Evolutionary conservation across 2,113 vertebrate species (phyloP).

Genomic region (Sander lucioperca): DNA sequence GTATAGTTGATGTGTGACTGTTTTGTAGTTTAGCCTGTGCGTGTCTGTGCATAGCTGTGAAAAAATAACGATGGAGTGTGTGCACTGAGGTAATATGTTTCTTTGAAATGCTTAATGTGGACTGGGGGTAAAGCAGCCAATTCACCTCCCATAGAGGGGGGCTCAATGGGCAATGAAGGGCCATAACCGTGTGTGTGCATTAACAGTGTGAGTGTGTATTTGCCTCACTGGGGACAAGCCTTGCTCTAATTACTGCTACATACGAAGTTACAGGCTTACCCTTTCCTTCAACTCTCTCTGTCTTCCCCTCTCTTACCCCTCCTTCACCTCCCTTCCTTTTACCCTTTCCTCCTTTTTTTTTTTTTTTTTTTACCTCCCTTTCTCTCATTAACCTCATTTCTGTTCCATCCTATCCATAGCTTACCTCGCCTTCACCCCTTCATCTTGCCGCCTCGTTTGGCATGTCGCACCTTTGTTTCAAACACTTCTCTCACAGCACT

Average conservation of each 20-base stretch:
- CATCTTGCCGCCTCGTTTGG: slow-evolving; percentile 8
- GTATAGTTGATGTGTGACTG: background rate
- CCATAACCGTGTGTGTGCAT: slow-evolving; percentile 52
- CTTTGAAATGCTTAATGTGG: slow-evolving; percentile 57
- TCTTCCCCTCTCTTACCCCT: slow-evolving; percentile 42
- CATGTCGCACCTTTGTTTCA: slow-evolving; percentile 7
- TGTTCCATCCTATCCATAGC: slow-evolving; percentile 7
- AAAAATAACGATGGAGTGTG: slow-evolving; percentile 5
- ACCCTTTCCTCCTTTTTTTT: slow-evolving; percentile 25
- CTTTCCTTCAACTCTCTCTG: slow-evolving; percentile 62
- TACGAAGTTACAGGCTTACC: slow-evolving; percentile 60
- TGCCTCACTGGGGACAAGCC: slow-evolving; percentile 60
- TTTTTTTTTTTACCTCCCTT: slow-evolving; percentile 11
- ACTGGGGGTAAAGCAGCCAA: slow-evolving; percentile 23
- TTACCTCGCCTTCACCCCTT: slow-evolving; percentile 35
- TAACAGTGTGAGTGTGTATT: slow-evolving; percentile 54
- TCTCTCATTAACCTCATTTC: slow-evolving; percentile 37
- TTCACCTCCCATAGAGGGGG: slow-evolving; percentile 48
- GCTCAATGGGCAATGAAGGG: slow-evolving; percentile 48
- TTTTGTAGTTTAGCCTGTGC: background rate
- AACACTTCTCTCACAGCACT: slow-evolving; percentile 47
- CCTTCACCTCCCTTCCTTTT: slow-evolving; percentile 33
- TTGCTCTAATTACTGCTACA: slow-evolving; percentile 71
- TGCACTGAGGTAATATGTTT: slow-evolving; percentile 19
- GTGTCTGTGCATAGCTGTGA: background rate